Base-by-base conservation (phyloP, 1,140 invertebrate genomes). In the Dinoponera quadriceps region DNA sequence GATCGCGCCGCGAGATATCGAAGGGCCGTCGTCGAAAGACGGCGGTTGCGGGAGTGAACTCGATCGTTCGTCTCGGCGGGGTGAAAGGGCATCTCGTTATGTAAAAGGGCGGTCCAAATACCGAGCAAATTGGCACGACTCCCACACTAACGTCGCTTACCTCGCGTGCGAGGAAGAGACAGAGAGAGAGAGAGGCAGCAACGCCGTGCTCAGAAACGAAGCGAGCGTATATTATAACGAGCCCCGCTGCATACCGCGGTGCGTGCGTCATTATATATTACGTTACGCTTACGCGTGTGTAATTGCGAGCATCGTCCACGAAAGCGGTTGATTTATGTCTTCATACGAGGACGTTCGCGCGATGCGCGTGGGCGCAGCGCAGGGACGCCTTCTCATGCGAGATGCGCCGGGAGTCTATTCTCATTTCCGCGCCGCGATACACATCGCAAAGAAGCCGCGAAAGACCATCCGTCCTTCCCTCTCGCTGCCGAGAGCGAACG, bases 251-350 rank as follows among this genome's bases (percentile, higher is more conserved):
- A 85, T 86, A 89, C 86, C 74, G 82, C 80, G 74, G 74, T 87
- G 82, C 89, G 82, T 82, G 87, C 86, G 84, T 89, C 85, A 85
- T 91, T 92, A 92, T 93, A 93, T 90, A 92, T 93, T 91, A 90
- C 89, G 88, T 91, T 91, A 91, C 87, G 91, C 87, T 91, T 91
- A 91, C 88, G 89, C 89, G 90, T 92, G 85, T 92, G 92, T 93
- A 93, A 94, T 94, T 94, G 93, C 92, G 92, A 93, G 91, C 91
- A 92, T 91, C 91, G 89, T 92, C 89, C 90, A 91, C 90, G 91
- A 92, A 93, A 92, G 90, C 90, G 82, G 89, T 92, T 94, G 93
- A 94, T 94, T 94, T 94, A 94, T 93, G 92, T 91, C 93, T 94
- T 93, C 93, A 93, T 93, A 93, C 85, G 83, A 86, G 83, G 83